Evolutionary conservation across 2,888 invertebrate species (phyloP), one percentile per base, ranked within the genome.

Genomic region (Danaus chrysippus): DNA sequence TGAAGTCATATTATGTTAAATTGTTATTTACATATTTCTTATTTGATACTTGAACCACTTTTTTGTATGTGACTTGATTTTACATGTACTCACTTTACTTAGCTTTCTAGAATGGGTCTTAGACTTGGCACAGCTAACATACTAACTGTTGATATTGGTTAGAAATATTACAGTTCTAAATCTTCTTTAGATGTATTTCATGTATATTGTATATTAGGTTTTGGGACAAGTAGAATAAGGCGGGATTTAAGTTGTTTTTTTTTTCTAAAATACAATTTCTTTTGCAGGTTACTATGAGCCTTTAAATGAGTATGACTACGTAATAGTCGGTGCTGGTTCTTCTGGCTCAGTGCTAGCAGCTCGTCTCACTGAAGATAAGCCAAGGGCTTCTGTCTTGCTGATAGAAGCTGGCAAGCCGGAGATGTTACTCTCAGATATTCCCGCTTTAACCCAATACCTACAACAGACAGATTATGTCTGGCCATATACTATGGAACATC

Each of bases 271-370:
- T 11, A 17, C 17, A 52, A 19, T 12, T 54, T 19, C 12, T 1
- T 58, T 57, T 61, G 19, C 46, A 67, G 67, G 67, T 62, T 59
- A 56, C 23, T 61, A 41, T 44, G 52, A 67, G 23, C 41, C 84
- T 0, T 71, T 84, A 13, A 84, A 89, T 5, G 91, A 90, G 77
- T 94, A 94, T 76, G 94, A 95, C 74, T 95, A 94, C 71, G 86
- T 94, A 3, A 86, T 94, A 19, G 89, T 95, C 0, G 95, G 95
- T 0, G 94, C 94, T 0, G 95, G 95, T 0, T 93, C 94, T 0
- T 93, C 94, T 0, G 96, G 96, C 0, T 93, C 94, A 0, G 94
- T 93, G 0, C 73, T 96, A 10, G 95, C 95, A 0, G 93, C 94
- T 70, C 91, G 96, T 1, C 84, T 96, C 0, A 92, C 94, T 0